Conservation (phyloP, 2,888 invertebrate species). For the Erebia palarica region DNA sequence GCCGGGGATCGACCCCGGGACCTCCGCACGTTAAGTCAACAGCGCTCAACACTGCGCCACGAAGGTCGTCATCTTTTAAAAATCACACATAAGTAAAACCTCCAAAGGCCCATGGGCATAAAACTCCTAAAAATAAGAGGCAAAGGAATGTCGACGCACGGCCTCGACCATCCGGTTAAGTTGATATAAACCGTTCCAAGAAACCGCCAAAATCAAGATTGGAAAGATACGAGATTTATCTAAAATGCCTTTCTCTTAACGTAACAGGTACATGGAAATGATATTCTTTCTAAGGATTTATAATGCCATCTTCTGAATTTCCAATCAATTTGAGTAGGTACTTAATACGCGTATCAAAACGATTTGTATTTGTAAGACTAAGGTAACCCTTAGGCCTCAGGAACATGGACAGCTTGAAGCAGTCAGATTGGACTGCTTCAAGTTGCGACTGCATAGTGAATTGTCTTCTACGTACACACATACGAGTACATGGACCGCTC, state of each 20-base stretch:
- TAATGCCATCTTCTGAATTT: not conserved
- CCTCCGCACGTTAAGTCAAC: no score
- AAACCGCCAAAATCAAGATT: conserved; percentile 35
- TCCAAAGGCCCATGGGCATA: conserved; percentile 33
- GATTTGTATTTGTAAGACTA: no score
- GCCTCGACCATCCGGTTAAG: conserved; percentile 55
- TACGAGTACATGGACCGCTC: no score
- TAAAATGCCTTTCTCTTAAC: conserved; percentile 32
- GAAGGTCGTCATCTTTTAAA: conserved; percentile 3
- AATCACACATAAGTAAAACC: conserved; percentile 23
- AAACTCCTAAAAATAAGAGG: conserved; percentile 54
- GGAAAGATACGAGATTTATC: conserved; percentile 23
- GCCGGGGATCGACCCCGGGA: no score
- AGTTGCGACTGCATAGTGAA: no score
- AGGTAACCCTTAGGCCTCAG: no score
- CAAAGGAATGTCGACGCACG: conserved; percentile 60
- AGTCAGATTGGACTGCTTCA: no score
- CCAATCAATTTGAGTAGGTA: not conserved
- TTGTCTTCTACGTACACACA: no score
- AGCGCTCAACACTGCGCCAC: no score
- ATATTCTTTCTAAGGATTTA: not conserved
- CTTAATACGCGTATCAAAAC: no score
- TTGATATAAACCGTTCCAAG: conserved; percentile 26
- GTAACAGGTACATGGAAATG: conserved; percentile 10
- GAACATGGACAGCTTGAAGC: no score